Base-by-base conservation (phyloP, 2,888 invertebrate species). In the Macrosiphum euphorbiae region DNA sequence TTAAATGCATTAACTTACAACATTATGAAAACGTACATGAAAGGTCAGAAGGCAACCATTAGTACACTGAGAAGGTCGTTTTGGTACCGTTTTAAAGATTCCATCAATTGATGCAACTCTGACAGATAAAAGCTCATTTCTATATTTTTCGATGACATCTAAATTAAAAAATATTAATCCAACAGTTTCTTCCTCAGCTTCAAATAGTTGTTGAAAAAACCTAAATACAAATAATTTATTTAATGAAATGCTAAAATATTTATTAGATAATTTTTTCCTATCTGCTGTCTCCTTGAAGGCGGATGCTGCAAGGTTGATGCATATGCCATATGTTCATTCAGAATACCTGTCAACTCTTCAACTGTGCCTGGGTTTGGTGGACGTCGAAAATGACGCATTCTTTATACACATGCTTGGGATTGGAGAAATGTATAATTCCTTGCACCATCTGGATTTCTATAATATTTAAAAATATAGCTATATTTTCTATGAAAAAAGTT, bases 181-280 rank as follows among this genome's bases (percentile, higher is more conserved):
- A 84, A 84, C 84, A 35, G 84, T 84, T 84, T 84, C 84, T 84
- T 41, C 41, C 20, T 84, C 84, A 84, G 41, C 84, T 84, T 84
- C 41, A 84, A 84, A 35, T 84, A 84, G 84, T 41, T 35, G 16
- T 84, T 84, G 41, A 84, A 13, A 84, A 41, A 84, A 84, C 35
- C 84, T 84, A 20, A 84, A 84, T 41, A 41, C 13, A 41, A 20
- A 84, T 3, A 84, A 84, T 35, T 35, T 16, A 35, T 35, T n/a
- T 35, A 35, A 78, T 78, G 78, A n/a, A n/a, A n/a, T n/a, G n/a
- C n/a, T 16, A 13, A 35, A 78, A 78, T 13, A 78, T 16, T 78
- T 78, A 13, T 11, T 78, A 35, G 16, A 84, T 84, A 58, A 58
- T 58, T n/a, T 58, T 26, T 0, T 58, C 58, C 58, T 58, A 58